phyloP scores from a whole-genome alignment of 2,888 invertebrate species.

The Mythimna albipuncta region DNA sequence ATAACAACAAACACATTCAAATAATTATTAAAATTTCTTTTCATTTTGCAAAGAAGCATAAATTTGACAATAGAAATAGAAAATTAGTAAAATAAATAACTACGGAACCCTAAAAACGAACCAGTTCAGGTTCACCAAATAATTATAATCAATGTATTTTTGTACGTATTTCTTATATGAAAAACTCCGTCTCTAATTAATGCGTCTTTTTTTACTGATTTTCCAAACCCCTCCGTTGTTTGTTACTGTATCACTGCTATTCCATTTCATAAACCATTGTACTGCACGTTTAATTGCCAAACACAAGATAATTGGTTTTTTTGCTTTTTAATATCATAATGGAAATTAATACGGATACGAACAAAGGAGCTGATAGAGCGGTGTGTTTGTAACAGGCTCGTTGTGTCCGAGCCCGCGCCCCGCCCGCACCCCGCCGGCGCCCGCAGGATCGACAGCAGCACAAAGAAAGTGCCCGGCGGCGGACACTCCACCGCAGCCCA shows the following conservation, averaged over 20 bases:
- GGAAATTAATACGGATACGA: conserved; percentile 12
- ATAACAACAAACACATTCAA: no score
- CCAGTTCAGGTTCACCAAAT: no score
- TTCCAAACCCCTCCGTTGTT: background rate
- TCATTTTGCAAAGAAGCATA: no score
- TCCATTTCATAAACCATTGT: conserved; percentile 6
- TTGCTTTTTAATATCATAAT: conserved; percentile 23
- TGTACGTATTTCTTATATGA: no score
- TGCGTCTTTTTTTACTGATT: background rate
- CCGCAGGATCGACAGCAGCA: background rate
- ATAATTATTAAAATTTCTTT: no score
- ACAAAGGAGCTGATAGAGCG: conserved; percentile 20
- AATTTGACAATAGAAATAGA: no score
- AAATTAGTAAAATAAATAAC: no score
- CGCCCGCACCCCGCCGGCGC: background rate
- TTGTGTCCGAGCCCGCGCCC: background rate
- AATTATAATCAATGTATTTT: no score
- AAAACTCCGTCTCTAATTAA: background rate
- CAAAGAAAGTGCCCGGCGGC: conserved; percentile 12
- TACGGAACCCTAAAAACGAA: no score
- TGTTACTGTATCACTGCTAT: conserved; percentile 7
- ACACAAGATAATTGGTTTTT: background rate
- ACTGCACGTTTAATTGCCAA: conserved; percentile 23
- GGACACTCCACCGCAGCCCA: background rate
- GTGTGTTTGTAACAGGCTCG: background rate